Conservation (phyloP, 2,113 vertebrate species). For the Rhineura floridana region DNA sequence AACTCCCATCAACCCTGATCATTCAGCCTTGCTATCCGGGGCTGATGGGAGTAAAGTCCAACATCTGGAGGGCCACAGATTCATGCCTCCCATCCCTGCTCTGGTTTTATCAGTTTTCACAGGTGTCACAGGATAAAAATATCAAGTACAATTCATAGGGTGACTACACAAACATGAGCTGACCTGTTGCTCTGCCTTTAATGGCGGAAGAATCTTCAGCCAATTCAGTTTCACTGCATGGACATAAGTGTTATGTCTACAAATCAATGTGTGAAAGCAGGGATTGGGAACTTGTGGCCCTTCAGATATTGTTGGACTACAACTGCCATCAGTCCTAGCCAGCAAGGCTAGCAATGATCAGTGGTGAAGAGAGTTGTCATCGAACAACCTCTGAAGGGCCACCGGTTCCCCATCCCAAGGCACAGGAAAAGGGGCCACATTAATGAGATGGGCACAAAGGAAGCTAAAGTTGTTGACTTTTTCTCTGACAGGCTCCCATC, state of each 20-base stretch:
- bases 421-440: not conserved
- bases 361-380: no score
- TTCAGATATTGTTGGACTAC: no score
- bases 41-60: no score
- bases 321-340: no score
- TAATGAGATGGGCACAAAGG: not conserved
- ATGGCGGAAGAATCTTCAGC: not conserved
- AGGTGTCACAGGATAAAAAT: constrained; percentile 28
- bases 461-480: not conserved
- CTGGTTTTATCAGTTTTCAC: constrained; percentile 29
- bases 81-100: no score
- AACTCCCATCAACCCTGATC: no score
- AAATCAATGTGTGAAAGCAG: not conserved
- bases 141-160: not conserved
- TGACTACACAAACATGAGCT: not conserved
- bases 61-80: no score
- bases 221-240: not conserved
- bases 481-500: not conserved
- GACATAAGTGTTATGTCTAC: not conserved
- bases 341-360: no score
- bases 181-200: not conserved
- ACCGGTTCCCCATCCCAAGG: not conserved
- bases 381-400: no score
- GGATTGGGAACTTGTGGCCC: no score
- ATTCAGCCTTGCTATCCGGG: no score